Evolutionary conservation across 2,888 invertebrate species (phyloP).

Genomic region (Apodemia zela): DNA sequence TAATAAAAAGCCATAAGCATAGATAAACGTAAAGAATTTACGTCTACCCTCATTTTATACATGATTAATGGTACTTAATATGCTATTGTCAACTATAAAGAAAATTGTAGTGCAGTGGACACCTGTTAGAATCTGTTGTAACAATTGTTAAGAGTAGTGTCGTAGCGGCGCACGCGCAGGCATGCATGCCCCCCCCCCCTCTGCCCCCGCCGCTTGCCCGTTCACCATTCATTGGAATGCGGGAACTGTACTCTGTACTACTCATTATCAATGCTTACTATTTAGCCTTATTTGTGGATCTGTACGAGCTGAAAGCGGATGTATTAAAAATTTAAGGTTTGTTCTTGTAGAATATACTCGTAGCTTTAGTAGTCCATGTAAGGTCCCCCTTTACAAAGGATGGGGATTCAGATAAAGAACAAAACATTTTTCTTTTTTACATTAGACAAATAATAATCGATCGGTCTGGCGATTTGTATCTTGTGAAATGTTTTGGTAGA

Average conservation of each 20-base stretch:
- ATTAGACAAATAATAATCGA: too few species aligned
- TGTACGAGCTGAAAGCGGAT: constrained; percentile 23
- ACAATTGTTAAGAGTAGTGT: constrained; percentile 49
- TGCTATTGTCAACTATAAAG: constrained; percentile 41
- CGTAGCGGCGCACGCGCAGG: constrained; percentile 64
- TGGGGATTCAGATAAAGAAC: too few species aligned
- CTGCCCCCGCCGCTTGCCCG: constrained; percentile 35
- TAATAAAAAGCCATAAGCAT: not conserved
- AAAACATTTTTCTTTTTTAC: too few species aligned
- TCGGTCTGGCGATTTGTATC: too few species aligned
- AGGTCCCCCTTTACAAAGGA: too few species aligned
- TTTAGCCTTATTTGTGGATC: constrained; percentile 48
- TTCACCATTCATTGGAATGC: constrained; percentile 69
- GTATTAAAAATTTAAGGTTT: constrained; percentile 17
- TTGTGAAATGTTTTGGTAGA: too few species aligned
- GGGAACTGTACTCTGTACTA: constrained; percentile 54
- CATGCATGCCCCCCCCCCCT: constrained; percentile 57
- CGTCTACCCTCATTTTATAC: constrained; percentile 7
- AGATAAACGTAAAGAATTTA: not conserved
- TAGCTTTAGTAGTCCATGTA: too few species aligned
- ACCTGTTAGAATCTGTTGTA: constrained; percentile 65
- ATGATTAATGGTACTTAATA: constrained; percentile 34
- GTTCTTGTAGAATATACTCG: not conserved
- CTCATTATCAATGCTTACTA: constrained; percentile 58
- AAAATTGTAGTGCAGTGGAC: constrained; percentile 54